Base-by-base conservation (phyloP, 1,140 invertebrate genomes). In the Anoplolepis gracilipes region DNA sequence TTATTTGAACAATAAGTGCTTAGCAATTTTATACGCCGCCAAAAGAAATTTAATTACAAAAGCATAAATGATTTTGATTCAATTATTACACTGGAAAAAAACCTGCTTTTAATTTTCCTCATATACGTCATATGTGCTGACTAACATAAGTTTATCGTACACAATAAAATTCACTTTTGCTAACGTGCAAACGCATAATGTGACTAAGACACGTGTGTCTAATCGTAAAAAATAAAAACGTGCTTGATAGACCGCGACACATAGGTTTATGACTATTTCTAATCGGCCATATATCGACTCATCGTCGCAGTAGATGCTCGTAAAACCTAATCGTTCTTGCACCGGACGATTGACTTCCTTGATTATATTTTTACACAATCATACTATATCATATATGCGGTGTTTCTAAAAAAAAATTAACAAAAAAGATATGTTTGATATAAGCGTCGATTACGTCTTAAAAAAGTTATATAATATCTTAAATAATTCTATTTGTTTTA, bases 161-260 rank as follows among this genome's bases (percentile, higher is more conserved):
- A 16, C 11, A n/a, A 42, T 3, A 33, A 64, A 42, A 64, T 64
- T 46, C 11, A 13, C 2, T 49, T 49, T 33, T 30, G 2, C n/a
- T 49, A 49, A 49, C 39, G 53, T 61, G 36, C 67, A 25, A 30
- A 11, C 13, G 19, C n/a, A 82, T 67, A 79, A 67, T 36, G 67
- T 5, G 25, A 7, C n/a, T 69, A 64, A 39, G n/a, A 69, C 33
- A 78, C 13, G 73, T 33, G 30, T 79, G 62, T 10, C 62, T 72
- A 82, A 82, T 82, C 78, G 33, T 25, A 5, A 7, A 59, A 59
- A 82, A 82, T 82, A 73, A 82, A 82, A 72, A 30, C 10, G 36
- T 8, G 11, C 25, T 59, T 73, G 78, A 82, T 82, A 59, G 4
- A 33, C 49, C 42, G 64, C 49, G 6, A 82, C 53, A 59, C 2